Evolutionary conservation across 2,797 vertebrate genomes (phyloP), one percentile per base, ranked within the genome.

Genomic region (Buphagus erythrorhynchus): DNA sequence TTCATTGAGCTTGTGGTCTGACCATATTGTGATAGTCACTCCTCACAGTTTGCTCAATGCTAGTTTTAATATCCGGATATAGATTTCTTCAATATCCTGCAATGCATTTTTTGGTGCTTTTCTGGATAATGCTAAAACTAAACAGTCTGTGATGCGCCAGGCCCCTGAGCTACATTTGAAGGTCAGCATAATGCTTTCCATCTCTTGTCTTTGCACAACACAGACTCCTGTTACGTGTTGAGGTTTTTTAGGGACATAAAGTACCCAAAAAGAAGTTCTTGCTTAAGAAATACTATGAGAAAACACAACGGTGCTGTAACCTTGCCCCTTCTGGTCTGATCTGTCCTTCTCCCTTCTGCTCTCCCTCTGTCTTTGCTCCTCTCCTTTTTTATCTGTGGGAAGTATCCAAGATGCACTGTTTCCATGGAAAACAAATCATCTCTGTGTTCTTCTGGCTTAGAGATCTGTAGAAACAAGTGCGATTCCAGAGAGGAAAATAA

Each of bases 51-150:
- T 72, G 24, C 75, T 40, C 77, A 85, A 33, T 62, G 76, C 79
- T 78, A 49, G 15, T 78, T 97, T 97, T 98, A 97, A 98, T 98
- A 98, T 98, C 98, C 97, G 95, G 97, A 86, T 91, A 65, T 87
- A 69, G 97, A 93, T 95, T 96, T 95, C 86, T 96, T 87, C 96
- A 97, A 98, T 98, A 97, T 98, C 97, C 97, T 97, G 97, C 75
- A 25, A 80, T 84, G 83, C 89, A 69, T 95, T 92, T 96, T 76
- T 79, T 3, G 15, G 88, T 81, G 68, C 76, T 86, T 89, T 93
- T 85, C 83, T 85, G 81, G 78, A 48, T 93, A 77, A 86, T 74
- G 81, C 58, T 95, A 92, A 97, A 88, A 51, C 84, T 57, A 21
- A 87, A 48, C 95, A 96, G 95, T 14, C 82, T 73, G 78, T 42